Conservation (phyloP, 2,113 vertebrate species). For the Carettochelys insculpta region DNA sequence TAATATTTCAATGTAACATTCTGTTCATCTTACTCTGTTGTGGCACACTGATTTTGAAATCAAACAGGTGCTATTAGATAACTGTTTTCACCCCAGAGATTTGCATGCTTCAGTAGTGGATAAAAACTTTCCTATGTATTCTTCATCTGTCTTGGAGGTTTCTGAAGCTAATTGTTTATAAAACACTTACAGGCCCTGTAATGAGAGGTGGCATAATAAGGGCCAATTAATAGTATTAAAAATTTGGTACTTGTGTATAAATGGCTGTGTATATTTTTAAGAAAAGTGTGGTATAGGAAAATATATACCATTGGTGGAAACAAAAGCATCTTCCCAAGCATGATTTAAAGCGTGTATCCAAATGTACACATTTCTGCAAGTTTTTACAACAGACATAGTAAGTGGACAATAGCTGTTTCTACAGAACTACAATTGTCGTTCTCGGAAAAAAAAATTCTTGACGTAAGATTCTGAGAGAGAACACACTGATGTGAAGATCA, state of each 20-base stretch:
- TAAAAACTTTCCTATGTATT: neutral
- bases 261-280: neutral
- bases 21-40: neutral
- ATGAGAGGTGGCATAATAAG: neutral
- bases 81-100: neutral
- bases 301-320: neutral
- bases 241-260: neutral
- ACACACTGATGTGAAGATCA: neutral
- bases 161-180: neutral
- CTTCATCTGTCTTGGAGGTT: neutral
- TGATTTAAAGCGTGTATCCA: neutral
- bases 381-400: rapidly evolving
- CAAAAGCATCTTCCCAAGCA: neutral
- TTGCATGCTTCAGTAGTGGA: neutral
- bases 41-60: neutral
- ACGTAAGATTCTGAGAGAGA: neutral
- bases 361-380: neutral
- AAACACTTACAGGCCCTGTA: neutral
- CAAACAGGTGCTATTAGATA: neutral
- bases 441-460: neutral
- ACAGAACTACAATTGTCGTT: neutral
- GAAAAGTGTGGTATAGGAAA: neutral
- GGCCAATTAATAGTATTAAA: neutral
- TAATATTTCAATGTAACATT: neutral
- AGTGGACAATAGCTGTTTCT: neutral